Base-by-base conservation (phyloP, 2,113 vertebrate species). In the Guaruba guarouba region DNA sequence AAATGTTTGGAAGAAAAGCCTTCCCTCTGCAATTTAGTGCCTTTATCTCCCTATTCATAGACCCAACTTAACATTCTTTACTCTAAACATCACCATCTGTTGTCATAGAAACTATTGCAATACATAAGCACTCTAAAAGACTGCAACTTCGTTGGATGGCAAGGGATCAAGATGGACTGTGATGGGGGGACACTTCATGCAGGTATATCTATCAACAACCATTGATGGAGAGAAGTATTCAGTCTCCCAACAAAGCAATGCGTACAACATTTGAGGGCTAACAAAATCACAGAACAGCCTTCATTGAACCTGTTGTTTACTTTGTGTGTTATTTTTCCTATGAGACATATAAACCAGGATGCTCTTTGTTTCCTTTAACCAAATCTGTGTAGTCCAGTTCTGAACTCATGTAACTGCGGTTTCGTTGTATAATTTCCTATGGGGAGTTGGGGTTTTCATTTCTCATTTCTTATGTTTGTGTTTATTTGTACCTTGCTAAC, bases 51-150 rank as follows among this genome's bases (percentile, higher is more conserved):
- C 87, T 96, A 88, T 95, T 96, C 96, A 96, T 76, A 97, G 94
- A 93, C 94, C 84, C 80, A 97, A 94, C 93, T 96, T 95, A 91
- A 95, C 97, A 96, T 97, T 96, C 97, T 96, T 97, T 97, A 96
- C 95, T 96, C 95, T 97, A 96, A 97, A 95, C 97, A 96, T 93
- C 95, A 95, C 96, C 97, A 97, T 97, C 94, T 97, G 97, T 97
- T 97, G 97, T 97, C 97, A 97, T 97, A 97, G 97, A 97, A 97
- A 97, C 97, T 97, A 93, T 97, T 96, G 95, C 96, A 95, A 96
- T 62, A 96, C 96, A 95, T 86, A 96, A 96, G 96, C 96, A 62
- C 96, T 96, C 92, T 68, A 96, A 97, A 96, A 96, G 97, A 96
- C 95, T 97, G 96, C 87, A 96, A 97, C 97, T 97, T 97, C 55